phyloP scores from a whole-genome alignment of 2,888 invertebrate genomes.

The Morpho helenor region DNA sequence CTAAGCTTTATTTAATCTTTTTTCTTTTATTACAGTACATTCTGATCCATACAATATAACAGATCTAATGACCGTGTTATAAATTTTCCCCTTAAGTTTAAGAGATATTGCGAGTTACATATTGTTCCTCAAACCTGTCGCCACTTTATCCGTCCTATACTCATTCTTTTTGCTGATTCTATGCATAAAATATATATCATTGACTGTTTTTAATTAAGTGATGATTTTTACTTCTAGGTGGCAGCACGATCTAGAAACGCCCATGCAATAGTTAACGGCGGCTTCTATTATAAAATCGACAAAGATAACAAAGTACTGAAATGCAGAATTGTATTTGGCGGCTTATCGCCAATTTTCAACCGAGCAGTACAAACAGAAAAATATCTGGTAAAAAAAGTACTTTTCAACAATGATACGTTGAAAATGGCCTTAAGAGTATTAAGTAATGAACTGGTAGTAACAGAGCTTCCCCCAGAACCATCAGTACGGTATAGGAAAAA shows the following conservation, averaged over 20 bases:
- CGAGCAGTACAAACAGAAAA: slow-evolving; percentile 81
- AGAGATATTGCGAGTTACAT: too few relatives aligned
- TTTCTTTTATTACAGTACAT: too few relatives aligned
- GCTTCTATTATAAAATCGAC: too few relatives aligned
- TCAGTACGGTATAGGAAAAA: slow-evolving; percentile 79
- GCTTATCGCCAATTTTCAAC: slow-evolving; percentile 68
- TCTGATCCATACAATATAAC: too few relatives aligned
- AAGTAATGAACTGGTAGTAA: slow-evolving; percentile 78
- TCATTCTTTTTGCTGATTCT: too few relatives aligned
- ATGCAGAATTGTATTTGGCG: slow-evolving; percentile 82
- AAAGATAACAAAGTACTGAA: slow-evolving; percentile 46
- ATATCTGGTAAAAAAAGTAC: slow-evolving; percentile 47
- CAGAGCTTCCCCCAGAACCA: slow-evolving; percentile 77
- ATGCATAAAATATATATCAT: too few relatives aligned
- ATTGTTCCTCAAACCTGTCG: too few relatives aligned
- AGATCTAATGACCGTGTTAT: too few relatives aligned
- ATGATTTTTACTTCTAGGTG: slow-evolving; percentile 65
- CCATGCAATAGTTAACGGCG: slow-evolving; percentile 87
- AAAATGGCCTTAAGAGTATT: slow-evolving; percentile 76
- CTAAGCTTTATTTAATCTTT: too few relatives aligned
- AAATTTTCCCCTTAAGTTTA: too few relatives aligned
- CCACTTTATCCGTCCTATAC: too few relatives aligned
- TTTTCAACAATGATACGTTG: slow-evolving; percentile 67
- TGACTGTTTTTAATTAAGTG: not conserved
- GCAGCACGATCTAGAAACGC: slow-evolving; percentile 86